Evolutionary conservation across 2,888 invertebrate species (phyloP).

Genomic region (Caenorhabditis sp.): DNA sequence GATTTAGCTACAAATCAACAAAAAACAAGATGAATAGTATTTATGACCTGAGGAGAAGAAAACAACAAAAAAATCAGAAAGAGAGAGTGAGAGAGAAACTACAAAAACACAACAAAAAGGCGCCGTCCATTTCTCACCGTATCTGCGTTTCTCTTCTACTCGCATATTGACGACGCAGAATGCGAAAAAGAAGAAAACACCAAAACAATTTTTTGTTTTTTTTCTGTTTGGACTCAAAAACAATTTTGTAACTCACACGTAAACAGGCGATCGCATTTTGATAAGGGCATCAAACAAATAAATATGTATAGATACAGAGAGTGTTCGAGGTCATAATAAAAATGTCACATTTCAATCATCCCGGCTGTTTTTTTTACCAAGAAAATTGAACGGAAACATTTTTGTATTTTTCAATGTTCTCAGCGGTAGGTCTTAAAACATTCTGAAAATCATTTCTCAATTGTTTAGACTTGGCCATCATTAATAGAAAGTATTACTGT

Average conservation of each 20-base stretch:
- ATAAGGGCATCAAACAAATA: background rate
- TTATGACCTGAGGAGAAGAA: background rate
- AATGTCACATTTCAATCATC: too few relatives aligned
- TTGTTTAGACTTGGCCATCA: too few relatives aligned
- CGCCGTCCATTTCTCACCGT: background rate
- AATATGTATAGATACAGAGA: background rate
- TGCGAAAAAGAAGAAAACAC: background rate
- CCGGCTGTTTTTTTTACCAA: background rate
- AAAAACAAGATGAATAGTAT: background rate
- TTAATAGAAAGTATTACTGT: too few relatives aligned
- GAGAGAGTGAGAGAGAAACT: background rate
- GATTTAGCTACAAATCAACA: too few relatives aligned
- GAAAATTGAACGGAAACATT: background rate
- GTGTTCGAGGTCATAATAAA: constrained; percentile 1
- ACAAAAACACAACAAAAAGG: background rate
- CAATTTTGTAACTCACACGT: background rate
- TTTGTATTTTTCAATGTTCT: too few relatives aligned
- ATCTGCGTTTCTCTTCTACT: background rate
- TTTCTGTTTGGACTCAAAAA: background rate
- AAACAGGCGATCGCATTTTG: background rate
- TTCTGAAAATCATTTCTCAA: too few relatives aligned
- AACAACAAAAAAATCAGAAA: background rate
- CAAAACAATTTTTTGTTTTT: background rate
- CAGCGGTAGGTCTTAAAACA: too few relatives aligned
- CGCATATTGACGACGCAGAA: background rate